These are phyloP conservation scores for Grapholita molesta DNA, from an alignment of 1,140 invertebrate species.

Conservation along the genomic window DNA sequence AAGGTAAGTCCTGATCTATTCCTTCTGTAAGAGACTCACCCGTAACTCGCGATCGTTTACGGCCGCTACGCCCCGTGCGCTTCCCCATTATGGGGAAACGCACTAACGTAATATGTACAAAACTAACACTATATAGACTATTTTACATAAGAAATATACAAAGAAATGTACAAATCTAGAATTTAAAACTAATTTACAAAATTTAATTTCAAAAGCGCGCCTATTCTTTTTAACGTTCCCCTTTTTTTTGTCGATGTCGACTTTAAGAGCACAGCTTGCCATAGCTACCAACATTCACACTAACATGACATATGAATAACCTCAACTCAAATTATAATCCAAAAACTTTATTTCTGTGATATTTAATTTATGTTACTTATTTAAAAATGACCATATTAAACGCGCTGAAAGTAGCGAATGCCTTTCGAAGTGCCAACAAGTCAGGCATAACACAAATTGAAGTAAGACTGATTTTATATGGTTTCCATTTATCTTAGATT, in stretches of 20 bases:
- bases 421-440: constrained; percentile 40
- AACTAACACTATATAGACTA: too few relatives aligned
- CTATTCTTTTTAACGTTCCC: too few relatives aligned
- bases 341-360: constrained; percentile 32
- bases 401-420: constrained; percentile 40
- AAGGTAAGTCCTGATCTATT: too few relatives aligned
- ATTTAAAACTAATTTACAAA: too few relatives aligned
- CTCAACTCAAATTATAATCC: constrained; percentile 6
- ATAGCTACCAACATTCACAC: background rate
- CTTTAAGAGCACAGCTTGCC: constrained; percentile 24
- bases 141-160: too few relatives aligned
- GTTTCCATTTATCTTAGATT: constrained; percentile 18
- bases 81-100: too few relatives aligned
- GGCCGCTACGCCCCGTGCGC: too few relatives aligned
- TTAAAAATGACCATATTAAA: constrained; percentile 59
- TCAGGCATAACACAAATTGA: constrained; percentile 38
- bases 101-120: too few relatives aligned
- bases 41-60: too few relatives aligned
- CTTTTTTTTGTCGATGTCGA: background rate
- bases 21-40: too few relatives aligned
- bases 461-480: constrained; percentile 32
- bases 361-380: constrained; percentile 31
- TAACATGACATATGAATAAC: constrained; percentile 2
- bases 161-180: too few relatives aligned
- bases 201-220: too few relatives aligned